Conservation (phyloP, 2,113 vertebrate genomes). For the Neolamprologus modestus region DNA sequence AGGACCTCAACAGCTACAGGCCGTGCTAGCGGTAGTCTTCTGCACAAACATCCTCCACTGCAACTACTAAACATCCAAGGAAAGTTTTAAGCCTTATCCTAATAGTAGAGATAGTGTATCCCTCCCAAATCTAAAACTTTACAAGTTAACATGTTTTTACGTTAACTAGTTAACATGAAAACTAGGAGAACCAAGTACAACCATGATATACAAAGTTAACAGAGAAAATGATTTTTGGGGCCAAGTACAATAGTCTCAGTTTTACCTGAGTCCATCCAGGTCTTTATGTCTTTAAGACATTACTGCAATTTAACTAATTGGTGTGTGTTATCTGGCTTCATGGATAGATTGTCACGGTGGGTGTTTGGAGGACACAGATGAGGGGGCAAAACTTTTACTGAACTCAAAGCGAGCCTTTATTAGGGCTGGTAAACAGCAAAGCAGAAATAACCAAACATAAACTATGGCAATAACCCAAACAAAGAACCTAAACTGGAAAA, state of each 20-base stretch:
- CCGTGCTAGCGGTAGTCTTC: accelerated
- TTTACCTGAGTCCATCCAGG: no score
- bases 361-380: neutral
- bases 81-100: neutral
- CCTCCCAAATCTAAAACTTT: neutral
- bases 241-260: no score
- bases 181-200: no score
- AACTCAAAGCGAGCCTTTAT: no score
- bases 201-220: neutral
- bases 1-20: neutral
- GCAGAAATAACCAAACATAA: no score
- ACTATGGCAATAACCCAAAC: no score
- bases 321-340: neutral
- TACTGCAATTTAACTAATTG: neutral
- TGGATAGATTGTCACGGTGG: neutral
- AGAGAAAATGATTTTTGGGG: neutral
- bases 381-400: no score
- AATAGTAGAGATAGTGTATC: neutral
- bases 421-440: accelerated
- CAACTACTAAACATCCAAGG: neutral
- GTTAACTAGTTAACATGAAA: no score
- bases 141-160: no score
- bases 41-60: no score
- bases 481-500: no score
- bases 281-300: neutral